Evolutionary conservation across 2,113 vertebrate species (phyloP), one percentile per base, ranked within the genome.

Genomic region (Paramormyrops kingsleyae): DNA sequence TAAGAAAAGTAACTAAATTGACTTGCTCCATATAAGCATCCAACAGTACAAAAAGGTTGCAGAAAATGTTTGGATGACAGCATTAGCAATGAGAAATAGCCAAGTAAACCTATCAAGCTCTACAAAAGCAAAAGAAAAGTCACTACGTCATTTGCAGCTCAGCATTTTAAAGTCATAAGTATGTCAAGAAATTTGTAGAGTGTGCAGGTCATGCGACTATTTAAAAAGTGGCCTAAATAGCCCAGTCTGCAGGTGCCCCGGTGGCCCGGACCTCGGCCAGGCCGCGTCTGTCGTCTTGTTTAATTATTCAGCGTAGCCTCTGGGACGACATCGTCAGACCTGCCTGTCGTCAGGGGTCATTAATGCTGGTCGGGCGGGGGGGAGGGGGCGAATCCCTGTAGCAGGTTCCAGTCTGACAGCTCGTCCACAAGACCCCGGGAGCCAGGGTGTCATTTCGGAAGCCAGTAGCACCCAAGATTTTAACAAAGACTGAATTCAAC

Each of bases 301-400:
- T 93, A 93, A 93, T 94, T 93, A 94, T 90, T 92, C 91, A 90
- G 90, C 70, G 31, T 87, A 84, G 87, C 83, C 86, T 80, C 84
- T 47, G 91, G 92, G 59, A 83, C 83, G 7, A 83, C 83, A 5
- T 46, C 15, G 46, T 53, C 87, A 88, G 83, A 88, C 83, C 89
- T 85, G 59, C 83, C 88, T 89, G 88, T 74, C 85, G 42, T 39
- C 39, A 89, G 21, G 62, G 42, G 59, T 89, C 62, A 89, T 49
- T 89, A 89, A 91, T 90, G 87, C 31, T 56, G 39, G 5, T 7
- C 12, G 4, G 50, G 15, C n/a, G n/a, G n/a, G 49, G 12, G 49
- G n/a, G 21, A 1, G 24, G 9, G 62, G 62, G n/a, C 7, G 2
- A 31, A 31, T 31, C 66, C 12, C n/a, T 74, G 27, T 31, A 8